phyloP scores from a whole-genome alignment of 2,888 invertebrate genomes.

The Pyrrhosoma nymphula region DNA sequence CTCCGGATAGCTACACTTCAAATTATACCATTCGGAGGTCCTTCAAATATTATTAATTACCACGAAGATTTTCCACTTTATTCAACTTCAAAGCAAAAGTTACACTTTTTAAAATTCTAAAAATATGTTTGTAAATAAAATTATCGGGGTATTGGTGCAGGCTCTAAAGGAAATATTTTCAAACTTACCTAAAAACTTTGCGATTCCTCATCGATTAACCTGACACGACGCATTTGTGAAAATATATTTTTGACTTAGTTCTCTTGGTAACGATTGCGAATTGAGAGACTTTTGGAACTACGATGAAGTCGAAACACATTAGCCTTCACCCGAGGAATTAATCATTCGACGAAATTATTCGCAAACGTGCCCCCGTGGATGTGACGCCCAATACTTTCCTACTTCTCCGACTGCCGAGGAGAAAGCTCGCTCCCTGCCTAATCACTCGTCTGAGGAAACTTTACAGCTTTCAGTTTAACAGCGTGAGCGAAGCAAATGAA shows the following conservation, averaged over 20 bases:
- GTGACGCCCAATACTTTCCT: background rate
- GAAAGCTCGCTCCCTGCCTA: background rate
- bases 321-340: background rate
- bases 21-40: too few relatives aligned
- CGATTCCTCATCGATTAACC: too few relatives aligned
- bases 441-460: background rate
- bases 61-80: too few relatives aligned
- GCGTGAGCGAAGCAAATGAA: conserved; percentile 15
- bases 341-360: background rate
- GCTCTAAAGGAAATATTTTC: too few relatives aligned
- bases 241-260: background rate
- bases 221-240: too few relatives aligned
- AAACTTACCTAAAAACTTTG: too few relatives aligned
- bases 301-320: background rate
- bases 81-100: too few relatives aligned
- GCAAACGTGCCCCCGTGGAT: background rate
- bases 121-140: too few relatives aligned
- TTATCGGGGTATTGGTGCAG: too few relatives aligned
- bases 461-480: background rate
- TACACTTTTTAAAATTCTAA: too few relatives aligned
- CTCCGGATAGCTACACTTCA: too few relatives aligned
- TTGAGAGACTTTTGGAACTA: background rate
- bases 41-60: too few relatives aligned
- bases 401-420: background rate
- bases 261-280: background rate